phyloP scores from a whole-genome alignment of 2,797 vertebrate genomes.

The Myotis planiceps region DNA sequence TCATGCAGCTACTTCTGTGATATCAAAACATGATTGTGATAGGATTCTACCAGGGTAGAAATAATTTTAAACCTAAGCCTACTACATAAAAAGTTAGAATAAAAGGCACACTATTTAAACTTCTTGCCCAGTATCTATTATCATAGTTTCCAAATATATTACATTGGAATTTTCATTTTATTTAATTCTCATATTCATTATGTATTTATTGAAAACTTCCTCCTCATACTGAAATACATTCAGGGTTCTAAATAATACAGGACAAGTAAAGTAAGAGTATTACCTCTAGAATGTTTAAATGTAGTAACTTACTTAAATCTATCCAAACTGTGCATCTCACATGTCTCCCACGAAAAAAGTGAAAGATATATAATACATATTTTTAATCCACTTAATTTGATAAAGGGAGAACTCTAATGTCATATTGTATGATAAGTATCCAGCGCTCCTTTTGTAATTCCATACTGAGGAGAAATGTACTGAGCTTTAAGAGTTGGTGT shows the following conservation, averaged over 20 bases:
- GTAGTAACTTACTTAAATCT: not conserved
- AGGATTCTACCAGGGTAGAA: not conserved
- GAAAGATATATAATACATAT: not conserved
- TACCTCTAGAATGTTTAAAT: not conserved
- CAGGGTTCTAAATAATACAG: not conserved
- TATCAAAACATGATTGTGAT: not conserved
- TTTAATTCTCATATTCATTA: not conserved
- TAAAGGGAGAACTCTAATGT: not conserved
- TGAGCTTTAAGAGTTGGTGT: not conserved
- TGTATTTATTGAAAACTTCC: not conserved
- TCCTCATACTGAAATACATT: not conserved
- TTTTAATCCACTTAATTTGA: slow-evolving; percentile 48
- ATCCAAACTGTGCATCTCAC: not conserved
- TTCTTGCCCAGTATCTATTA: not conserved
- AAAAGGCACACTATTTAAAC: not conserved
- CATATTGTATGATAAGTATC: not conserved
- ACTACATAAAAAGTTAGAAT: not conserved
- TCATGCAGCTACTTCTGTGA: not conserved
- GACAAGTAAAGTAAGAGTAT: not conserved
- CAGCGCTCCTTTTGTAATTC: not conserved
- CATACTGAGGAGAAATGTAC: not conserved
- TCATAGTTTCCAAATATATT: not conserved
- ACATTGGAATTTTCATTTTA: not conserved
- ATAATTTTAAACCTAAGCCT: not conserved
- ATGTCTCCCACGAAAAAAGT: not conserved